Base-by-base conservation (phyloP, 2,888 invertebrate species). In the Apamea anceps region DNA sequence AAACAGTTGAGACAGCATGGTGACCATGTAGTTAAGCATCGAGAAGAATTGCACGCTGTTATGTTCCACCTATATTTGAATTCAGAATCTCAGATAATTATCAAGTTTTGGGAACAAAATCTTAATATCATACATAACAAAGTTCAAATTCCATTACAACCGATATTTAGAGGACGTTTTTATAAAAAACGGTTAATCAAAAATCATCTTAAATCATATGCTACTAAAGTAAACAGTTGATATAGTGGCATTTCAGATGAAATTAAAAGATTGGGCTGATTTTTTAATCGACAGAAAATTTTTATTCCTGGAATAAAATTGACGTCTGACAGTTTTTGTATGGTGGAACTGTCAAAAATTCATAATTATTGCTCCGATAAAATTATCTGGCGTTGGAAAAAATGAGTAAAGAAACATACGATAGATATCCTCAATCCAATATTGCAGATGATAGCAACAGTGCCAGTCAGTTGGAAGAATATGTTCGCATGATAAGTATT, bases 401-500 rank as follows among this genome's bases (percentile, higher is more conserved):
- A 18, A 25, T 7, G 2, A 51, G 10, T n/a, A 37, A 37, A 32
- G 1, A 10, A 77, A 87, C 92, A 82, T 92, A 97, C 97, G 65
- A 95, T 93, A 25, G 95, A 92, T 45, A 97, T 95, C 70, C 96
- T 93, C 67, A 97, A 92, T 74, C 94, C 95, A 79, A 96, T 96
- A 68, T 96, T 95, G 81, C 97, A 97, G 62, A 97, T 95, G 12
- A 96, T 96, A 3, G 91, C 93, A 12, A 95, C 97, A 1, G 97
- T 96, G 37, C 97, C 97, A n/a, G 95, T 91, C 74, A 97, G 92
- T 89, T 97, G 97, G 51, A 97, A 97, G 86, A 97, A 95, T 85
- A 97, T 97, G 72, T 97, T 96, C 0, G 94, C 93, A 57, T 97
- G 97, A 67, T 96, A 97, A 1, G 96, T 96, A 63, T 95, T 90